Evolutionary conservation across 2,797 vertebrate species (phyloP), one percentile per base, ranked within the genome.

Genomic region (Cyclopterus lumpus): DNA sequence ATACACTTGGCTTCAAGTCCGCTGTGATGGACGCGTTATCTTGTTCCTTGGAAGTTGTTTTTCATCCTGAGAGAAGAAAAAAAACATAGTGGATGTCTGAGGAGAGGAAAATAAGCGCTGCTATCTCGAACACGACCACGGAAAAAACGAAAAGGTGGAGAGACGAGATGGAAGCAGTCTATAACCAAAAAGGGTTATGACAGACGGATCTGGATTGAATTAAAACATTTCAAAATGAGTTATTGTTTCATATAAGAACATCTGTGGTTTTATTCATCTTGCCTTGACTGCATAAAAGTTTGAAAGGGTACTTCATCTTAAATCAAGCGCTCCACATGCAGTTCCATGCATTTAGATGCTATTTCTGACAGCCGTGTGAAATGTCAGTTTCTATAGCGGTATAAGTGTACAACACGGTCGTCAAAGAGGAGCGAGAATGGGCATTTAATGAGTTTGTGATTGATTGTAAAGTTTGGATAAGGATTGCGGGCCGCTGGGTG

Each of bases 171-270:
- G 59, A 71, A 60, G 53, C 28, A 46, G 14, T 64, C 57, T 44
- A 14, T 46, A 57, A 71, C 24, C 18, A 30, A 65, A 26, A 69
- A 30, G 4, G 16, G 44, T 65, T 75, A 36, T 32, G 73, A 69
- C 44, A 53, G 40, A 78, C 15, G 40, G 64, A 72, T 79, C 69
- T 86, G 73, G 60, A 42, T 5, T 46, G 38, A 60, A 80, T 86
- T 77, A 66, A 77, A 75, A 74, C 53, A 65, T 77, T 58, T 67
- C 10, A 71, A 73, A 77, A 70, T 42, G 40, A 82, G 49, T 57
- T 77, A 76, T 71, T 70, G 69, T 84, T 80, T 73, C 55, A 67
- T 73, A 49, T 81, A 75, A n/a, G 60, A 79, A 73, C 75, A 88
- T 70, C 79, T 83, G 66, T 11, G 40, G 54, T 79, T 75, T 75